A percentile compares a stretch with the other conserved stretches of the same genome.
phyloP scores from a whole-genome alignment of 2,888 invertebrate species.

The Busseola fusca region DNA sequence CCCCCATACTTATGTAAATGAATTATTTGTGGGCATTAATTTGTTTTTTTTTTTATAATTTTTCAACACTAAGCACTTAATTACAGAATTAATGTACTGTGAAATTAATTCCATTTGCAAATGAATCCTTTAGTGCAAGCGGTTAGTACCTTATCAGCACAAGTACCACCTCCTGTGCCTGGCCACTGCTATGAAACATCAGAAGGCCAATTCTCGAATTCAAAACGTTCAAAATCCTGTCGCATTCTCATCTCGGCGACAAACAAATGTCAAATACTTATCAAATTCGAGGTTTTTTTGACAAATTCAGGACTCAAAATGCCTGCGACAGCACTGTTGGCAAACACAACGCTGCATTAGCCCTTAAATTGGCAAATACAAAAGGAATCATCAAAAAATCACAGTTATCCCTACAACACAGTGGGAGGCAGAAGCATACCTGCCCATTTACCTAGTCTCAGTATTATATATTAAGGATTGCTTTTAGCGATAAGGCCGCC shows the following conservation, averaged over 20 bases:
- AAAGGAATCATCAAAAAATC: neutral
- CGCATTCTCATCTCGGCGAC: too few species aligned
- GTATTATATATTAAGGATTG: too few species aligned
- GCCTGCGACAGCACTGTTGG: neutral
- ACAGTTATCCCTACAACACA: neutral
- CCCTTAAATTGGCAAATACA: neutral
- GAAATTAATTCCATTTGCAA: constrained; percentile 17
- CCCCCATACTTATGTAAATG: constrained; percentile 37
- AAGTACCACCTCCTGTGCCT: neutral
- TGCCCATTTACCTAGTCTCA: too few species aligned
- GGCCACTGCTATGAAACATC: neutral
- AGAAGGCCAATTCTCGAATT: too few species aligned
- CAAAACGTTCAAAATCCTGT: too few species aligned
- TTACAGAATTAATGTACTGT: constrained; percentile 34
- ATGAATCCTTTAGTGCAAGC: constrained; percentile 2
- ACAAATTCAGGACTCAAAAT: too few species aligned
- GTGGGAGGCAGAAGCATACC: neutral
- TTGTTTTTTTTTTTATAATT: neutral
- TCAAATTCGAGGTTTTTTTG: too few species aligned
- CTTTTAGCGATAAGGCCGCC: too few species aligned
- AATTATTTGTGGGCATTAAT: neutral
- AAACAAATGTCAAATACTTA: too few species aligned
- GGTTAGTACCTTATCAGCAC: constrained; percentile 3
- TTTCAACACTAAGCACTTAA: neutral
- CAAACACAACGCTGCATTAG: neutral